Base-by-base conservation (phyloP, 1,140 invertebrate species). In the Telenomus remus region DNA sequence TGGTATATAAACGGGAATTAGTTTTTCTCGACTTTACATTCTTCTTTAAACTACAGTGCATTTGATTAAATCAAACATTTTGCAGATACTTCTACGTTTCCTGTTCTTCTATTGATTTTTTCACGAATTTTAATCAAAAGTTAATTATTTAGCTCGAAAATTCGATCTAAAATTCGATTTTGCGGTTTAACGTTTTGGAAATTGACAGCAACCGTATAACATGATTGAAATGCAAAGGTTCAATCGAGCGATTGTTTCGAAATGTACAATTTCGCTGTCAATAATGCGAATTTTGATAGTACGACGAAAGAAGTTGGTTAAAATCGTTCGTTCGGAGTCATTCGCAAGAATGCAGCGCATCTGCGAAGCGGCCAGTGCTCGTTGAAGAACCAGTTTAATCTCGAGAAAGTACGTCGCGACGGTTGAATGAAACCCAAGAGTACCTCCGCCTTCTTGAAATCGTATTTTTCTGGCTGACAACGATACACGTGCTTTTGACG, bases 361-460 rank as follows among this genome's bases (percentile, higher is more conserved):
- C 46, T 68, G 59, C 51, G 50, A 47, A 57, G 50, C 47, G 34
- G 3, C 11, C 37, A 54, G 53, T 35, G 13, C 53, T 37, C 4
- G 12, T 56, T 19, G 59, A 59, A 59, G 64, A 75, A 75, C 72
- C 65, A 70, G 73, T 76, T 70, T 65, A 76, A 76, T 69, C 65
- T 50, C 48, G 73, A 47, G 73, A 69, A 70, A 70, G 65, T 70
- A 70, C 73, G 55, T n/a, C 54, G 49, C 54, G 55, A 53, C 48
- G 35, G 44, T 60, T 76, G 53, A 76, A 76, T 69, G 72, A 65
- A 69, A 70, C 55, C 27, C 33, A 54, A 66, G 66, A 70, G 65
- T 57, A 51, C 53, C 42, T n/a, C n/a, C n/a, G n/a, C 48, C 73
- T 57, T 69, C 66, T 70, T 56, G 60, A 68, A 70, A 65, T 51